These are phyloP conservation scores for Drosophila buzzatii DNA, from an alignment of 2,888 invertebrate species.

Conservation along the genomic window DNA sequence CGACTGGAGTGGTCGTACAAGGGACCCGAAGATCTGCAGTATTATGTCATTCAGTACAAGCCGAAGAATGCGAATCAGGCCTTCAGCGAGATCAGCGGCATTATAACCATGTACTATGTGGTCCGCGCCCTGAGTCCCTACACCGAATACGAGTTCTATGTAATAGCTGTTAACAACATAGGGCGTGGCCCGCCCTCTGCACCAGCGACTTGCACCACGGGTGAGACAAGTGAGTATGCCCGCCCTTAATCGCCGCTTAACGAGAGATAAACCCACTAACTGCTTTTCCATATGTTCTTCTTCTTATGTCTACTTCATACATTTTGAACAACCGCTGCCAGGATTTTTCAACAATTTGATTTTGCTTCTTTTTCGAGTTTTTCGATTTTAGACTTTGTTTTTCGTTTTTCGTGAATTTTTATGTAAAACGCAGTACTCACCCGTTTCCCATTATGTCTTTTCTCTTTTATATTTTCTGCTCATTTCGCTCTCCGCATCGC, in stretches of 20 bases:
- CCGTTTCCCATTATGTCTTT: slow-evolving; percentile 59
- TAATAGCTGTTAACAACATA: slow-evolving; percentile 97
- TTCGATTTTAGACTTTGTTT: slow-evolving; percentile 1
- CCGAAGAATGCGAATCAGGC: slow-evolving; percentile 96
- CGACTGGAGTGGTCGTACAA: slow-evolving; percentile 97
- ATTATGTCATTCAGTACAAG: slow-evolving; percentile 98
- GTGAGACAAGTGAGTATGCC: slow-evolving; percentile 94
- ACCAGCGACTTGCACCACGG: slow-evolving; percentile 96
- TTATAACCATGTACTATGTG: slow-evolving; percentile 96
- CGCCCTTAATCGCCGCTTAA: not conserved
- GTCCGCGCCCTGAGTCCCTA: slow-evolving; percentile 96
- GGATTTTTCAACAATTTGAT: slow-evolving; percentile 49
- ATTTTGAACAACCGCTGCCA: slow-evolving; percentile 33
- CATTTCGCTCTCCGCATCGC: slow-evolving; percentile 31
- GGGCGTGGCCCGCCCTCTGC: slow-evolving; percentile 96
- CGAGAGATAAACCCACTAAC: slow-evolving; percentile 42
- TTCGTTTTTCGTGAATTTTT: slow-evolving; percentile 31
- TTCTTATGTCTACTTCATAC: not conserved
- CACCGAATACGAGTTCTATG: slow-evolving; percentile 98
- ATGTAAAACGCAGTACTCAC: slow-evolving; percentile 58
- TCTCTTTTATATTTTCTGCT: slow-evolving; percentile 19
- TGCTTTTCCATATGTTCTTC: slow-evolving; percentile 6
- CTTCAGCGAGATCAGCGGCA: slow-evolving; percentile 96
- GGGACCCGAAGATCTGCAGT: slow-evolving; percentile 95
- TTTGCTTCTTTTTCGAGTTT: slow-evolving; percentile 40